These are phyloP conservation scores for Thelaira solivaga DNA, from an alignment of 2,888 invertebrate species.

Conservation along the genomic window DNA sequence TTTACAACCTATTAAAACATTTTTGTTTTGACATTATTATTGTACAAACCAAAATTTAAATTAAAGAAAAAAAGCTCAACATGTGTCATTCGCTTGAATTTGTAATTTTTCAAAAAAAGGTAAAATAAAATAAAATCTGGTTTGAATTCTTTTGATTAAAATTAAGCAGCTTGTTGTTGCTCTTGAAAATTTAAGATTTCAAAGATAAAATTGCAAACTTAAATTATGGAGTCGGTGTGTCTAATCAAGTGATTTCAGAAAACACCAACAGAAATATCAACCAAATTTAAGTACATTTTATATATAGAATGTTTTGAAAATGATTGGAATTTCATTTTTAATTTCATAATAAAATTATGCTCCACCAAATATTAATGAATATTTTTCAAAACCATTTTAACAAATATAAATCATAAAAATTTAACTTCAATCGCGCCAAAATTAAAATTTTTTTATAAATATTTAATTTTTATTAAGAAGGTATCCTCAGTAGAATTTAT, in stretches of 20 bases:
- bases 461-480: no score
- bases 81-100: conserved; percentile 35
- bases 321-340: not conserved
- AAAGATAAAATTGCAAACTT: conserved; percentile 34
- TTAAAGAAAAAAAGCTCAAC: conserved; percentile 1
- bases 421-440: not conserved
- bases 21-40: conserved; percentile 41
- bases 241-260: conserved; percentile 33
- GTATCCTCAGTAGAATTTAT: no score
- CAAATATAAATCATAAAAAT: not conserved
- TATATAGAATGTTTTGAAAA: no score
- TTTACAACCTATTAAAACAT: conserved; percentile 10
- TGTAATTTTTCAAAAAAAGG: conserved; percentile 20
- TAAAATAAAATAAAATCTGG: not conserved
- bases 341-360: not conserved
- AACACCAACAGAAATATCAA: not conserved
- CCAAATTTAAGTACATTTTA: no score
- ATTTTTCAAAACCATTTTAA: not conserved
- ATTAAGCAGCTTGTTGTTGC: conserved; percentile 11
- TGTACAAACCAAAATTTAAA: not conserved
- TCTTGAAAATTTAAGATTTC: conserved; percentile 23
- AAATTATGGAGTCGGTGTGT: conserved; percentile 53
- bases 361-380: not conserved
- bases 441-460: not conserved
- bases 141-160: conserved; percentile 4